A percentile compares a stretch with the other conserved stretches of the same genome.
Evolutionary conservation across 1,140 invertebrate species (phyloP).

Genomic region (Agrypnia vestita): DNA sequence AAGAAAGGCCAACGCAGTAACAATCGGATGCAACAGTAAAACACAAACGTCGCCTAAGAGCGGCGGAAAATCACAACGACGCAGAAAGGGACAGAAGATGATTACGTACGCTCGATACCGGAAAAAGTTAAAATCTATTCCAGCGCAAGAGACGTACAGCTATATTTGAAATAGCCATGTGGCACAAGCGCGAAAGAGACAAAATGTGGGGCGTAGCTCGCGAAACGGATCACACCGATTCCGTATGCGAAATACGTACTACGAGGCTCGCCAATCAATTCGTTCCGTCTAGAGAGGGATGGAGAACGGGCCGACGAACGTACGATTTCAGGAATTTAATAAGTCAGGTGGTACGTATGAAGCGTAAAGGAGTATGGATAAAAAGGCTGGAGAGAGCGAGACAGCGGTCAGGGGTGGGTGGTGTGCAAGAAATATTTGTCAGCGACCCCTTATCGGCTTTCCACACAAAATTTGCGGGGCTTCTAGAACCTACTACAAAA

Average conservation of each 20-base stretch:
- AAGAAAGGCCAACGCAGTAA: slow-evolving; percentile 49
- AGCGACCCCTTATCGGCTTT: slow-evolving; percentile 14
- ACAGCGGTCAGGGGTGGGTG: background rate
- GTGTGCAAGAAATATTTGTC: background rate
- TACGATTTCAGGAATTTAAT: background rate
- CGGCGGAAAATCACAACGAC: slow-evolving; percentile 15
- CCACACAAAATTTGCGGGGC: background rate
- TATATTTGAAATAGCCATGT: background rate
- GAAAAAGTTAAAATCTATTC: slow-evolving; percentile 23
- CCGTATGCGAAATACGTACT: slow-evolving; percentile 21
- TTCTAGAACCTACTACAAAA: background rate
- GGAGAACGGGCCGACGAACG: background rate
- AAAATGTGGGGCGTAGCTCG: slow-evolving; percentile 39
- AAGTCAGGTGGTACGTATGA: slow-evolving; percentile 15
- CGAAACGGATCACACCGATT: slow-evolving; percentile 23
- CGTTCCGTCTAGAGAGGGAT: slow-evolving; percentile 24
- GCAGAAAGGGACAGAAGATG: slow-evolving; percentile 18
- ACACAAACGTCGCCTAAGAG: slow-evolving; percentile 63
- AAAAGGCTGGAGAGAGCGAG: background rate
- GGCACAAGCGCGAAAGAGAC: slow-evolving; percentile 7
- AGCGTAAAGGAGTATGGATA: background rate
- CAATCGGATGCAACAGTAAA: slow-evolving; percentile 57
- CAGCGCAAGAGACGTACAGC: slow-evolving; percentile 21
- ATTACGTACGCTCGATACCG: background rate
- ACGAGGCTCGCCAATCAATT: slow-evolving; percentile 16